These are phyloP conservation scores for Gastracanthus pulcherrimus DNA, from an alignment of 2,888 invertebrate genomes.

Conservation along the genomic window DNA sequence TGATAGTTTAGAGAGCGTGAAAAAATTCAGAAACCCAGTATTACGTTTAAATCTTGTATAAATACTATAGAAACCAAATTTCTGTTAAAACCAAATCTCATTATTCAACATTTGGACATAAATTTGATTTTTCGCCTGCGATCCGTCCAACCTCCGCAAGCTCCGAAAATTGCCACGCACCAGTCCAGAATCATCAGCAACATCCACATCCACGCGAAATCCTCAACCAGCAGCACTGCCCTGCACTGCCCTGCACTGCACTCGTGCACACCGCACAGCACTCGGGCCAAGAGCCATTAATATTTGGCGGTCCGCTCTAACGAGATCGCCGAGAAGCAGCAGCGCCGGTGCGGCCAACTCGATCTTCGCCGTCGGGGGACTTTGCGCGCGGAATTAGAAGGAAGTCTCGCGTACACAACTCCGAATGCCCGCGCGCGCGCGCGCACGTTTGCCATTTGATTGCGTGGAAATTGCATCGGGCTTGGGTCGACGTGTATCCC, in stretches of 20 bases:
- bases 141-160: neutral
- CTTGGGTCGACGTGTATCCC: neutral
- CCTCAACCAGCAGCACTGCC: neutral
- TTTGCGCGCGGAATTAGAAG: conserved; percentile 61
- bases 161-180: neutral
- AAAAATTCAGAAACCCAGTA: too few species aligned
- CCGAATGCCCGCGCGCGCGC: neutral
- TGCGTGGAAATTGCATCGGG: conserved; percentile 58
- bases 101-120: too few species aligned
- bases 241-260: neutral
- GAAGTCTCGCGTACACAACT: neutral
- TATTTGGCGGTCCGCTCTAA: conserved; percentile 8
- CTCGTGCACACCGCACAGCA: neutral
- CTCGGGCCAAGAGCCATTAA: conserved; percentile 6
- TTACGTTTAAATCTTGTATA: too few species aligned
- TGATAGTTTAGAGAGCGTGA: too few species aligned
- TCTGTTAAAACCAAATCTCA: too few species aligned
- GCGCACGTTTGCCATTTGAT: conserved; percentile 53
- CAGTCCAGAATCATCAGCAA: too few species aligned
- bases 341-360: neutral
- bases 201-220: too few species aligned
- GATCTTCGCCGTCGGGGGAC: conserved; percentile 27
- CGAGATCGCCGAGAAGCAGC: conserved; percentile 4
- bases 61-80: too few species aligned
- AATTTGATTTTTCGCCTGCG: neutral